Evolutionary conservation across 2,113 vertebrate genomes (phyloP).

Genomic region (Syrrhaptes paradoxus): DNA sequence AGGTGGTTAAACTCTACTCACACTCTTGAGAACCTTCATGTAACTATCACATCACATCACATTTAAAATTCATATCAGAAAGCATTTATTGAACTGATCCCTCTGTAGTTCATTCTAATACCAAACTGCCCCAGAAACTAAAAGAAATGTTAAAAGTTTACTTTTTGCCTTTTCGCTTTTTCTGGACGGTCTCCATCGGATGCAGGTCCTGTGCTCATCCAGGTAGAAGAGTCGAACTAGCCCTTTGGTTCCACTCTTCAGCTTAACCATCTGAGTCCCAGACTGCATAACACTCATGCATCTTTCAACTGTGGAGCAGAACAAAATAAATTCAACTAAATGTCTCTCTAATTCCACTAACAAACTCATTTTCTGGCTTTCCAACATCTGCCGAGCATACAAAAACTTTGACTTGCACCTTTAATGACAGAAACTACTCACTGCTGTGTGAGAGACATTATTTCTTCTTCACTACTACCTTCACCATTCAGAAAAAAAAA

Average conservation of each 20-base stretch:
- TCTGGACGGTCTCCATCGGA: constrained; percentile 95
- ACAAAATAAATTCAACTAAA: not conserved
- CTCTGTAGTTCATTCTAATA: not conserved
- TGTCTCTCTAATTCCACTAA: not conserved
- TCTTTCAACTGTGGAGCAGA: constrained; percentile 90
- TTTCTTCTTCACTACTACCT: not conserved
- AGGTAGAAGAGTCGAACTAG: constrained; percentile 97
- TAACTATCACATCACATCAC: not conserved
- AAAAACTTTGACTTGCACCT: not conserved
- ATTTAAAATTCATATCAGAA: not conserved
- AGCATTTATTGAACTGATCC: not conserved
- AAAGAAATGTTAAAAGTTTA: constrained; percentile 65
- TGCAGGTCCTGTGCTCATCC: constrained; percentile 95
- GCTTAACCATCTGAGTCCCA: constrained; percentile 99
- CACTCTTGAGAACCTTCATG: not conserved
- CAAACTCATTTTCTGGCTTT: accelerated
- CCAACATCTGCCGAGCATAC: not conserved
- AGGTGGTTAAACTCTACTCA: not conserved
- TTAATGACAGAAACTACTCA: not conserved
- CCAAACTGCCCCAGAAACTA: not conserved
- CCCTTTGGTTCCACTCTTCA: constrained; percentile 95
- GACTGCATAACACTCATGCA: constrained; percentile 99
- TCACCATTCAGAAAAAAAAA: not conserved
- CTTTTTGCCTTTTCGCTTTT: constrained; percentile 99
- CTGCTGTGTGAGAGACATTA: not conserved